phyloP scores from a whole-genome alignment of 35 echinoderm and acorn worm species.

The Heliocidaris tuberculata region DNA sequence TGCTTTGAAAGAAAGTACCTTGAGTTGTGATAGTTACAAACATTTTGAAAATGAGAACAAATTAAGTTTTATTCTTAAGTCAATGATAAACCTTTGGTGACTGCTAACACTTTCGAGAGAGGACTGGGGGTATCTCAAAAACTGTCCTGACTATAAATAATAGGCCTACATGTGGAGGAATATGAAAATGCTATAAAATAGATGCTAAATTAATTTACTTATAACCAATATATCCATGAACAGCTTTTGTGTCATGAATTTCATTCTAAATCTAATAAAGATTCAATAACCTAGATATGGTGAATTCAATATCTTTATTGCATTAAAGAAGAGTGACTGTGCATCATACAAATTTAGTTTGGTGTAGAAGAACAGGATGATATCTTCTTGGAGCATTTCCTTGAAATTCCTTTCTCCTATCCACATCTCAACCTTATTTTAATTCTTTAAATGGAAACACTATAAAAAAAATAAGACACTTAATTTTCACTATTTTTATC shows the following conservation, averaged over 20 bases:
- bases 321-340: background rate
- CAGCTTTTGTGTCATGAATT: background rate
- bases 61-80: too few relatives aligned
- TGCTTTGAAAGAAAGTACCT: background rate
- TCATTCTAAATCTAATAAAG: background rate
- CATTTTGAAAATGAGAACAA: too few relatives aligned
- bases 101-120: too few relatives aligned
- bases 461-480: too few relatives aligned
- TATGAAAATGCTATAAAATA: background rate
- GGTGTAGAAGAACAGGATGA: background rate
- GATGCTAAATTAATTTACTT: background rate
- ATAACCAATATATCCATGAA: background rate
- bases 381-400: too few relatives aligned
- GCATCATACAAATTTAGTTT: background rate
- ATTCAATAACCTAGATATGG: conserved; percentile 1
- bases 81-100: too few relatives aligned
- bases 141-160: background rate
- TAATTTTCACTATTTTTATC: too few relatives aligned
- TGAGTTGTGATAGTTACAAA: background rate
- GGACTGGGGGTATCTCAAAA: background rate
- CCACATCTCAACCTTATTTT: too few relatives aligned
- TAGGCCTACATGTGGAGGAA: background rate
- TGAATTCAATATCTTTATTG: background rate
- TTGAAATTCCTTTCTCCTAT: too few relatives aligned
- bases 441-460: too few relatives aligned